Base-by-base conservation (phyloP, 2,888 invertebrate genomes). In the Camponotus fellah region DNA sequence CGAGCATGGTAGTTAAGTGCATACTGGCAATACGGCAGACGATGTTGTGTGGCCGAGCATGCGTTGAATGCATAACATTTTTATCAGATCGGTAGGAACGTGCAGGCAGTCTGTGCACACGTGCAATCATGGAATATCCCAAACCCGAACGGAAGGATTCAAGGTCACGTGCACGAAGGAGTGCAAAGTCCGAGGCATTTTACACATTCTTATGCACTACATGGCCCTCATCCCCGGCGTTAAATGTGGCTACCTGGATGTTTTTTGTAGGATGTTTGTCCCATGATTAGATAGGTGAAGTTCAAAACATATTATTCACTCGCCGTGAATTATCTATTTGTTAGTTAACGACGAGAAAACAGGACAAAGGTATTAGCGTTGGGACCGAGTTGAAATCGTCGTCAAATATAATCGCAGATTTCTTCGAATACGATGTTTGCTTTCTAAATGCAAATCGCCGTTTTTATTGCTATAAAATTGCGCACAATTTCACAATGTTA, bases 31-130 rank as follows among this genome's bases (percentile, higher is more conserved):
- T 83, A 85, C 77, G 85, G 85, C 60, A 72, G 80, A 76, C 75
- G 81, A 88, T 21, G 49, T 53, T 53, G 49, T 53, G 49, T n/a
- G 68, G 49, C 76, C 69, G 81, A 85, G 88, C 89, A 88, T 88
- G 90, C 85, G 86, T 87, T 88, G 90, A 92, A 90, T 90, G 88
- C 92, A 84, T 86, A 92, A 91, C 85, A 88, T 87, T 87, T 87
- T 92, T 92, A 92, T 92, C 92, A 87, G 92, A 92, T 92, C 89
- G 80, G 74, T 32, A 88, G 86, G 85, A 89, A 87, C 87, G 83
- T 60, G 68, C 26, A 62, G 66, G 77, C 60, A 37, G 62, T 68
- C 53, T 46, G 60, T 17, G 49, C 49, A 53, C 68, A 58, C 72
- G 72, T 43, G 69, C 53, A 65, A 85, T 84, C 74, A 77, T 72